These are phyloP conservation scores for Bufo gargarizans DNA, from an alignment of 2,113 vertebrate genomes.

Conservation along the genomic window DNA sequence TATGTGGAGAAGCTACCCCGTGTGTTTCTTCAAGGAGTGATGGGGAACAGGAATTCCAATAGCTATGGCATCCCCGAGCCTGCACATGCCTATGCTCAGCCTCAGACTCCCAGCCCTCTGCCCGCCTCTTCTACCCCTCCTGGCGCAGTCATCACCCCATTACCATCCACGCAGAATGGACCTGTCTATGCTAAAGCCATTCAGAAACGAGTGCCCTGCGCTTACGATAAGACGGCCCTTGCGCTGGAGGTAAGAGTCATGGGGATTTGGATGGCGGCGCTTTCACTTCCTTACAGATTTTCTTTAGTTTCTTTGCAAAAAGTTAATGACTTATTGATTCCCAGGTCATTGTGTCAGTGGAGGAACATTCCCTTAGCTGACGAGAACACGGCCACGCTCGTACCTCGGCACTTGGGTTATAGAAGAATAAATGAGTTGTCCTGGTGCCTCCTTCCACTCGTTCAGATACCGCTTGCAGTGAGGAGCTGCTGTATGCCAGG, in stretches of 20 bases:
- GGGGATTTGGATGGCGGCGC: background rate
- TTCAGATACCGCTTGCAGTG: no score
- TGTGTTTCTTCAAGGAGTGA: conserved; percentile 77
- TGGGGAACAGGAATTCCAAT: conserved; percentile 91
- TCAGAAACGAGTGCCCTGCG: conserved; percentile 97
- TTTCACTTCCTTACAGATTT: background rate
- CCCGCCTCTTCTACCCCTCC: conserved; percentile 80
- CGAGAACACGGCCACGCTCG: no score
- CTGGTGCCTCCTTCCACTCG: no score
- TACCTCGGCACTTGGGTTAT: no score
- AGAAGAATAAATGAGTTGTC: no score
- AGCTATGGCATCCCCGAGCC: conserved; percentile 97
- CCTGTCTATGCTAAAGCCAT: conserved; percentile 96
- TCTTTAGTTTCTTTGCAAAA: background rate
- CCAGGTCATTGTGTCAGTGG: background rate
- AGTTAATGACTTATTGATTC: conserved; percentile 6
- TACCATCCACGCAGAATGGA: conserved; percentile 93
- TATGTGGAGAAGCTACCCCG: conserved; percentile 94
- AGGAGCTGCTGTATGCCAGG: no score
- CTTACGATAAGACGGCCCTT: conserved; percentile 97
- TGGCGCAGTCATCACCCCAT: conserved; percentile 83
- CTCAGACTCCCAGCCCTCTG: conserved; percentile 89
- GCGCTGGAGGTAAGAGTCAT: conserved; percentile 88
- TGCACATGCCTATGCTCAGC: conserved; percentile 90
- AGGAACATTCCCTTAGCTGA: no score